Percentiles rank a stretch among this genome's conserved stretches.
phyloP scores from a whole-genome alignment of 2,888 invertebrate species.

The Tethea ocularis region DNA sequence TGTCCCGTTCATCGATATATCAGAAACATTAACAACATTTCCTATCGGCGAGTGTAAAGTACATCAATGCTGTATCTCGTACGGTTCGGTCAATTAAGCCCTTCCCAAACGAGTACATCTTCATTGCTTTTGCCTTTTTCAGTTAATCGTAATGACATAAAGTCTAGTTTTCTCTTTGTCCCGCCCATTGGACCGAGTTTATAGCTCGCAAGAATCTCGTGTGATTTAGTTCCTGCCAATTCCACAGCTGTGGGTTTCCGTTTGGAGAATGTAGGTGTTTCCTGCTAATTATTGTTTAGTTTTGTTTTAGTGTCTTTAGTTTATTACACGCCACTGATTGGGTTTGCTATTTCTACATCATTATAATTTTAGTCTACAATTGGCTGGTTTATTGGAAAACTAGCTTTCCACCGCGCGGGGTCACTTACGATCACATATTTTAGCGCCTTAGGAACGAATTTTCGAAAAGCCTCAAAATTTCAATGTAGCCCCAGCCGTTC shows the following conservation, averaged over 20 bases:
- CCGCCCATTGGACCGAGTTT: conserved; percentile 5
- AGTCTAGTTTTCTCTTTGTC: conserved; percentile 8
- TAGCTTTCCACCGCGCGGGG: too few relatives aligned
- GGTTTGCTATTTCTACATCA: background rate
- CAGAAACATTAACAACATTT: background rate
- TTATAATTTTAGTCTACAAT: background rate
- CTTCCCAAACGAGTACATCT: conserved; percentile 6
- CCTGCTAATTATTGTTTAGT: background rate
- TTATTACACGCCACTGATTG: background rate
- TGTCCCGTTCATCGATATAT: background rate
- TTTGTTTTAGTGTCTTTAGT: background rate
- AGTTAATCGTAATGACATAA: conserved; percentile 2
- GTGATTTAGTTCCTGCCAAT: conserved; percentile 1
- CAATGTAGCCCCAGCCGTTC: too few relatives aligned
- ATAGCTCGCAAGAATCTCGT: background rate
- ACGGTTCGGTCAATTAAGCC: conserved; percentile 5
- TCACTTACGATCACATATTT: too few relatives aligned
- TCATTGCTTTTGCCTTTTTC: conserved; percentile 10
- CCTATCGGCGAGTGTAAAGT: background rate
- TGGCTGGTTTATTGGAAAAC: background rate
- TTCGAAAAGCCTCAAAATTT: too few relatives aligned
- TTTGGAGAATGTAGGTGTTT: background rate
- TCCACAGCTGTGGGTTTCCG: background rate
- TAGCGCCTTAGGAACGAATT: too few relatives aligned
- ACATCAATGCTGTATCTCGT: background rate